A percentile compares a stretch with the other conserved stretches of the same genome.
Evolutionary conservation across 2,888 invertebrate genomes (phyloP).

Genomic region (Didymodactylos carnosus): DNA sequence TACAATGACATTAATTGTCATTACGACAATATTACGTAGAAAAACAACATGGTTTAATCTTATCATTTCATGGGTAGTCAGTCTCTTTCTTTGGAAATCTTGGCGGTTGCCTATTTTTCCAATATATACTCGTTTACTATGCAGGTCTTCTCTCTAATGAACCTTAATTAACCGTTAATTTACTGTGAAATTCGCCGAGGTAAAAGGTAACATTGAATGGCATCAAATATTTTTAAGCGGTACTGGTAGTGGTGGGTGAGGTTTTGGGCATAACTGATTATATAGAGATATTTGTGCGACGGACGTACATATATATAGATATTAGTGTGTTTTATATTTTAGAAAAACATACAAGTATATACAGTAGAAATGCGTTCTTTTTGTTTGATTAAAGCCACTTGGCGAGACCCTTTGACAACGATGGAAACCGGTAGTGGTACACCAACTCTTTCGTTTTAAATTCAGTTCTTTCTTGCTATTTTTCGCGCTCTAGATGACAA

Average conservation of each 20-base stretch:
- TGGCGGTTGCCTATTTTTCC: not conserved
- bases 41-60: not conserved
- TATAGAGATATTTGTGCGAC: too few species aligned
- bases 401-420: too few species aligned
- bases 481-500: too few species aligned
- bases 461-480: too few species aligned
- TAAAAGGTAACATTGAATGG: not conserved
- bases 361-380: too few species aligned
- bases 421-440: too few species aligned
- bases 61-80: not conserved
- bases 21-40: not conserved
- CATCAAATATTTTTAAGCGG: not conserved
- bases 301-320: too few species aligned
- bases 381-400: too few species aligned
- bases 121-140: not conserved
- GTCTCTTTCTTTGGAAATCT: not conserved
- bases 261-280: too few species aligned
- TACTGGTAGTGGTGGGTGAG: not conserved
- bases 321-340: too few species aligned
- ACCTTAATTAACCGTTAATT: not conserved
- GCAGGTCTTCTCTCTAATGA: not conserved
- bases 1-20: not conserved
- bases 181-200: not conserved
- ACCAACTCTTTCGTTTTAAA: too few species aligned
- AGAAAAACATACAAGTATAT: too few species aligned